Base-by-base conservation (phyloP, 2,797 vertebrate species). In the Esox lucius region DNA sequence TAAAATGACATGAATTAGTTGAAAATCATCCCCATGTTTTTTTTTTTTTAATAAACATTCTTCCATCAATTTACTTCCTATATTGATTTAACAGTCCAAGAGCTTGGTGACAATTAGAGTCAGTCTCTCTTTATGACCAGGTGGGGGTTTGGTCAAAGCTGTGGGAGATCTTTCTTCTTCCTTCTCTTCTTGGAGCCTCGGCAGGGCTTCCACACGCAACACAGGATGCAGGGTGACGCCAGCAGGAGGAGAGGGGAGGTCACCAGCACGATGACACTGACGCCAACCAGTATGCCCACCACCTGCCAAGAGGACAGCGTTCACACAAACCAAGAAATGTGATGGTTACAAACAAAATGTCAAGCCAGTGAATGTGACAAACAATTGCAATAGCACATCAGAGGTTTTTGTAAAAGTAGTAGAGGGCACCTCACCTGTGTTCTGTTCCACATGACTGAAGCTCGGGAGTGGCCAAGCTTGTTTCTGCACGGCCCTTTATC, bases 391-490 rank as follows among this genome's bases (percentile, higher is more conserved):
- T 64, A 64, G 22, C 24, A 64, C 26, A 26, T 26, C 61, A 13
- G 22, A 64, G 8, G 8, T 22, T 56, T n/a, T n/a, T 56, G 17
- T 56, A 56, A 2, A 22, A n/a, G 49, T 22, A 68, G 67, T 22
- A 13, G 42, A 48, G 39, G 42, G n/a, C 39, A 28, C 68, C 22
- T 24, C 90, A 99, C 97, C 97, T 98, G 97, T 0, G 96, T 97
- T 88, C 97, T 94, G 92, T 98, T 98, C 97, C 97, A 99, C 94
- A 99, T 98, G 51, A 99, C 96, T 0, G 97, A 98, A 3, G 97
- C 97, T 83, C 97, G 92, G 0, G 97, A 98, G 91, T 99, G 97
- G 83, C 97, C 97, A 70, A 99, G 95, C 89, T 97, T 99, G 91
- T 99, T 98, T 77, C 96, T 95, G 90, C 97, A 99, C 0, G 97